phyloP scores from a whole-genome alignment of 2,797 vertebrate species.

The Centropyge bicolor region DNA sequence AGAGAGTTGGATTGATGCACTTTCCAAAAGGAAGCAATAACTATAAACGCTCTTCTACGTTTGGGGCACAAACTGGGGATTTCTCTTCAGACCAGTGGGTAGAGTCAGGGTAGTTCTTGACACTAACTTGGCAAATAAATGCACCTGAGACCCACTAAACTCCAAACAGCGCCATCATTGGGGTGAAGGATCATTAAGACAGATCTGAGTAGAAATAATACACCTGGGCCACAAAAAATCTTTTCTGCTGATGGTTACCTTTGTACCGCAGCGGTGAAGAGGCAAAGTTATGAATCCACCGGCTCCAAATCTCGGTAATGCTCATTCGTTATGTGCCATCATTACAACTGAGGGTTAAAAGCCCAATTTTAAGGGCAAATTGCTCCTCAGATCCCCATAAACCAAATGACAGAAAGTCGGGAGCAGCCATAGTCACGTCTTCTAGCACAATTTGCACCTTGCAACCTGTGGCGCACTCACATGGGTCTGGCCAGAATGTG shows the following conservation, averaged over 20 bases:
- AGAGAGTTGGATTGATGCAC: constrained; percentile 1
- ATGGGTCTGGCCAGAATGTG: constrained; percentile 54
- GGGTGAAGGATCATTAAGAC: not conserved
- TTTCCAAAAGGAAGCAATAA: not conserved
- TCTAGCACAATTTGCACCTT: constrained; percentile 66
- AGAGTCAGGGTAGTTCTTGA: not conserved
- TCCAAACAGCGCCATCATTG: not conserved
- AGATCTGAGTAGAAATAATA: constrained; percentile 13
- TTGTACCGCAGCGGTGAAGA: constrained; percentile 17
- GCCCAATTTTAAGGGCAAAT: constrained; percentile 68
- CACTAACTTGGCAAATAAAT: not conserved
- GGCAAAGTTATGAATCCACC: constrained; percentile 34
- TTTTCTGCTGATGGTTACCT: constrained; percentile 26
- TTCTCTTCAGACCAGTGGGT: not conserved
- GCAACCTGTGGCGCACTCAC: constrained; percentile 46
- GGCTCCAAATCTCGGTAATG: constrained; percentile 26
- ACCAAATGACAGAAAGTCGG: constrained; percentile 41
- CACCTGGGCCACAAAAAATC: constrained; percentile 14
- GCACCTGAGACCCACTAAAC: not conserved
- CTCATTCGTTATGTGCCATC: constrained; percentile 57
- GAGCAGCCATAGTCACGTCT: constrained; percentile 36
- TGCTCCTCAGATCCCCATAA: constrained; percentile 53
- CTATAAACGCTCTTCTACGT: not conserved
- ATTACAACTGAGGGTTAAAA: constrained; percentile 68
- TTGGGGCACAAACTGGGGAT: not conserved